Evolutionary conservation across 2,888 invertebrate species (phyloP).

Genomic region (Schrankia costaestrigalis): DNA sequence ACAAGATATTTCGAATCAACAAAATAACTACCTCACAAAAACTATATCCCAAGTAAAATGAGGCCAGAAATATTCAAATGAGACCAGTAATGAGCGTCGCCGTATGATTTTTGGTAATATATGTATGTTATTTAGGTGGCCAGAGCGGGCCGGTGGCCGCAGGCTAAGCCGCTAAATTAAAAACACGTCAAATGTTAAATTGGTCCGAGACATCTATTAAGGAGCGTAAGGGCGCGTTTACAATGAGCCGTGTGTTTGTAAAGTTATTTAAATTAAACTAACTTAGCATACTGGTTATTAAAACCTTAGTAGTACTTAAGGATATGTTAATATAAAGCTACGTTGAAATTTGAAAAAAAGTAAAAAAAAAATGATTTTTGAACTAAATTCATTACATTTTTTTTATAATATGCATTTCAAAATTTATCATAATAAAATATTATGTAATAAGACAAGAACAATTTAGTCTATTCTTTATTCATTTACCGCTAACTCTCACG

Average conservation of each 20-base stretch:
- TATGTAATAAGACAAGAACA: no score
- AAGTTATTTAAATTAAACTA: neutral
- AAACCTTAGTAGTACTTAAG: no score
- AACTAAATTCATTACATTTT: no score
- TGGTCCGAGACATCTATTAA: slow-evolving; percentile 81
- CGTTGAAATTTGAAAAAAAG: no score
- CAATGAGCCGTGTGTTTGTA: slow-evolving; percentile 22
- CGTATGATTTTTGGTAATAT: slow-evolving; percentile 70
- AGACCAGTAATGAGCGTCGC: slow-evolving; percentile 68
- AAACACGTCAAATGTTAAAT: slow-evolving; percentile 81
- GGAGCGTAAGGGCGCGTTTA: slow-evolving; percentile 49
- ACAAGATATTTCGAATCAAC: slow-evolving; percentile 5
- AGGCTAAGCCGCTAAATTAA: slow-evolving; percentile 77
- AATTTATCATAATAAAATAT: no score
- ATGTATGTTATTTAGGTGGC: slow-evolving; percentile 67
- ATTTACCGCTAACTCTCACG: no score
- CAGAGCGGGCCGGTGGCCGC: slow-evolving; percentile 67
- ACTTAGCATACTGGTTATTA: no score
- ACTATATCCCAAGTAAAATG: slow-evolving; percentile 28
- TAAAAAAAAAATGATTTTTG: no score
- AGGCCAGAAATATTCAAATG: slow-evolving; percentile 58
- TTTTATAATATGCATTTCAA: no score
- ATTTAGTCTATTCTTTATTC: no score
- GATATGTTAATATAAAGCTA: no score
- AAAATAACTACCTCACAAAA: slow-evolving; percentile 11